These are phyloP conservation scores for Palythoa grandiflora DNA, from an alignment of 92 coral and sea anemone genomes.

Conservation along the genomic window DNA sequence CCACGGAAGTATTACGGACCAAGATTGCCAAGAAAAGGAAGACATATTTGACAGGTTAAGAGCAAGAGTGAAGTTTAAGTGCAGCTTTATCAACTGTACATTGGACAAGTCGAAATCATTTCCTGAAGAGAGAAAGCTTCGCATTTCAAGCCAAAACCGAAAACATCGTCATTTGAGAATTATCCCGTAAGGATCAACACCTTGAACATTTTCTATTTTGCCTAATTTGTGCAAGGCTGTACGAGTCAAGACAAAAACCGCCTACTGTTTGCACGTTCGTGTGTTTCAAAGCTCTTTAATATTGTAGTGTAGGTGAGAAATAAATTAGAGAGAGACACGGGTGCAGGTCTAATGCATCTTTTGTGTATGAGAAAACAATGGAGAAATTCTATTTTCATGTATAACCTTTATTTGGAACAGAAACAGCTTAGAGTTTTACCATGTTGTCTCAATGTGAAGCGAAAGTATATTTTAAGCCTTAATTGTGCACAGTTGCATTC, in stretches of 20 bases:
- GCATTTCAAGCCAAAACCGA: constrained; percentile 57
- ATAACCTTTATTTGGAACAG: too few relatives aligned
- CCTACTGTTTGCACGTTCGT: constrained; percentile 32
- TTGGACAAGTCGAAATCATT: constrained; percentile 47
- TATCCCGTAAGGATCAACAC: constrained; percentile 48
- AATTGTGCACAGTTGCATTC: too few relatives aligned
- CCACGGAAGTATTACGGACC: constrained; percentile 48
- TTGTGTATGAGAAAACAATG: constrained; percentile 23
- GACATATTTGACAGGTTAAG: constrained; percentile 46
- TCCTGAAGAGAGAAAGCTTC: constrained; percentile 55
- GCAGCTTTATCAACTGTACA: constrained; percentile 59
- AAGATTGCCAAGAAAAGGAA: constrained; percentile 32
- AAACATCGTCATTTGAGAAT: constrained; percentile 57
- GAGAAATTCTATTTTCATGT: too few relatives aligned
- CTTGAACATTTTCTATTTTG: constrained; percentile 38
- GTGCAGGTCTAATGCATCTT: constrained; percentile 28
- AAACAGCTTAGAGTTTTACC: too few relatives aligned
- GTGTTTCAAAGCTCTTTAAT: constrained; percentile 50
- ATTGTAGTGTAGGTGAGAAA: constrained; percentile 51
- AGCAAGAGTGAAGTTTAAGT: constrained; percentile 58
- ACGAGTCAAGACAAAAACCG: constrained; percentile 49
- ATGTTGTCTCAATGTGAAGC: too few relatives aligned
- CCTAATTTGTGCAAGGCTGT: constrained; percentile 44
- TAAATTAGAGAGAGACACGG: constrained; percentile 43
- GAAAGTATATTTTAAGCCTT: too few relatives aligned